Evolutionary conservation across 2,888 invertebrate species (phyloP), one percentile per base, ranked within the genome.

Genomic region (Epinotia brunnichana): DNA sequence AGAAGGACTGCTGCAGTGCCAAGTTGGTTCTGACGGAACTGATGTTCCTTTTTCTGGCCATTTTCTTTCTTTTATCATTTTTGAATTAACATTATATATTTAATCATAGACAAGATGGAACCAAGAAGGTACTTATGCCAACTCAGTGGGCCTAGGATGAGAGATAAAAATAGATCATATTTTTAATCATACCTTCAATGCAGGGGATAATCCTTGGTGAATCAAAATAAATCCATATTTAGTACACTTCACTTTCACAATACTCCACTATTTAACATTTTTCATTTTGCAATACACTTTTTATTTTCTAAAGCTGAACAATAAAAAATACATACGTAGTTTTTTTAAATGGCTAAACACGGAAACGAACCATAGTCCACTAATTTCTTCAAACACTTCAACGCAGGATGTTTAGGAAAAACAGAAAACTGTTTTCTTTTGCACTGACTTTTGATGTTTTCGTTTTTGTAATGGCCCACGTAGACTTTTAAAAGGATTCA

Each of bases 131-230:
- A 48, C 2, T 29, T 19, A 21, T 19, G 19, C 21, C 15, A 39
- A 39, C 53, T 48, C 59, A 29, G 48, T 35, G 44, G 56, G 48
- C n/a, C 62, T n/a, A 62, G 21, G 21, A 19, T 48, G 41, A 63
- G 59, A 35, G 68, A 72, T 70, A 64, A 74, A 76, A 76, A 78
- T 78, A 79, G 76, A 77, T 21, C 76, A 74, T 80, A 82, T 80
- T 81, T 77, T 74, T 85, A 82, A 79, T 82, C 83, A 75, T 82
- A 87, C 88, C 88, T 87, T 83, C 85, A 81, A 79, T 76, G 87
- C 77, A 79, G 87, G 86, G 84, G 85, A 83, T 82, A 77, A 76
- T 75, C 75, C 69, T 73, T 76, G 74, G 74, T 64, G 74, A 70
- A 74, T 61, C 69, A 39, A 69, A 54, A 70, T 76, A 77, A 82